Base-by-base conservation (phyloP, 1,140 invertebrate genomes). In the Papilio polyxenes region DNA sequence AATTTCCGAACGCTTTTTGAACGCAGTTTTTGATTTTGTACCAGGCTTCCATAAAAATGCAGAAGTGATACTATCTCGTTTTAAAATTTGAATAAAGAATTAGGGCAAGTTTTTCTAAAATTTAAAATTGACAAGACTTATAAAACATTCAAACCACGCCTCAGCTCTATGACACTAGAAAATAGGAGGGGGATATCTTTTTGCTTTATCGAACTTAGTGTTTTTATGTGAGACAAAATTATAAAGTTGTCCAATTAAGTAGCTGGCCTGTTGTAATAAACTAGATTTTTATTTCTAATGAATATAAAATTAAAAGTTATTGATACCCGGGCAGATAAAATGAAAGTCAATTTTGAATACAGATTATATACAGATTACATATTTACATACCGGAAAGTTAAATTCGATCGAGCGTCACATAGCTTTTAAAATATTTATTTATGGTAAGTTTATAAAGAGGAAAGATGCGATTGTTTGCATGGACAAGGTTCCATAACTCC, bases 81-180 rank as follows among this genome's bases (percentile, higher is more conserved):
- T 15, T 72, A 17, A 65, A 72, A 72, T 72, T 72, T 72, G 65
- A 72, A 72, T 72, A 72, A 72, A 37, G 11, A 72, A 72, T 72
- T 72, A 72, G 65, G 65, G 65, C 65, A 7, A 72, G 65, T 72
- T 72, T 37, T 72, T 72, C 31, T 72, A 37, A 72, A 72, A 72
- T 72, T 72, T 4, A 15, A 72, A 72, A 72, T 72, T 72, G 11
- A 15, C 23, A 72, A 15, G 6, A 37, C 31, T 9, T 20, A 59
- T 65, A 65, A 65, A 23, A 69, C 37, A 72, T 40, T 72, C 65
- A 72, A 15, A 15, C 31, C 65, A 72, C 65, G 65, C 23, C 31
- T 72, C 31, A 72, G 62, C 31, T 65, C 20, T 65, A 31, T 13
- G 62, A 65, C 13, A 72, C 13, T 72, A 72, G 65, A 72, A 72